Evolutionary conservation across 2,113 vertebrate genomes (phyloP).

Genomic region (Rattus rattus): DNA sequence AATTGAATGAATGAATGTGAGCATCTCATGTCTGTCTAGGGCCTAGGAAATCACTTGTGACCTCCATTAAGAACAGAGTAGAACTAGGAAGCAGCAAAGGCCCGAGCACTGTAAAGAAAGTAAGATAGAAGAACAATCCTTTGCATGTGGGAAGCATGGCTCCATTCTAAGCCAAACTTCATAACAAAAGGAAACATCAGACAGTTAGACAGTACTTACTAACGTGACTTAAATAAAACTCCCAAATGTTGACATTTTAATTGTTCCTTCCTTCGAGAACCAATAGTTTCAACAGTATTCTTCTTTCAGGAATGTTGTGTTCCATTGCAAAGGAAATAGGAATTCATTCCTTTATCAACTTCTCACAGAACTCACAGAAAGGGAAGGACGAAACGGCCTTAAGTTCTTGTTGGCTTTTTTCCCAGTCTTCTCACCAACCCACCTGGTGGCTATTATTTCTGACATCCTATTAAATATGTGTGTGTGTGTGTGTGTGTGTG

Average conservation of each 20-base stretch:
- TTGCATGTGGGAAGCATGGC: background rate
- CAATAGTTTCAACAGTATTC: slow-evolving; percentile 13
- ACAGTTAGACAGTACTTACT: background rate
- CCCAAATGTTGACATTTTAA: background rate
- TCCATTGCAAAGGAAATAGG: background rate
- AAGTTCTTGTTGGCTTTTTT: background rate
- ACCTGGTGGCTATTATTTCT: background rate
- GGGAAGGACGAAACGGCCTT: background rate
- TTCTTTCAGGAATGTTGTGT: background rate
- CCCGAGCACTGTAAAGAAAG: background rate
- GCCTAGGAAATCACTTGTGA: background rate
- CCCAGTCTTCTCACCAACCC: background rate
- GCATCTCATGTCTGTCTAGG: background rate
- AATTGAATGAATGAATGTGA: background rate
- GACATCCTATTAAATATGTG: background rate
- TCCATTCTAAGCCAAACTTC: slow-evolving; percentile 6
- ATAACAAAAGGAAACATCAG: slow-evolving; percentile 18
- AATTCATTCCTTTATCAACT: background rate
- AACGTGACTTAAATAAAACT: slow-evolving; percentile 27
- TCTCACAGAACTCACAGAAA: background rate
- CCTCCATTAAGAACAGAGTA: background rate
- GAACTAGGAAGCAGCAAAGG: background rate
- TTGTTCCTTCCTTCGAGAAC: slow-evolving; percentile 14
- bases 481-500: background rate
- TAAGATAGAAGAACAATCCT: background rate